Percentiles rank a stretch among this genome's conserved stretches.
phyloP scores from a whole-genome alignment of 1,140 invertebrate genomes.

The Harlomillsia oculata region DNA sequence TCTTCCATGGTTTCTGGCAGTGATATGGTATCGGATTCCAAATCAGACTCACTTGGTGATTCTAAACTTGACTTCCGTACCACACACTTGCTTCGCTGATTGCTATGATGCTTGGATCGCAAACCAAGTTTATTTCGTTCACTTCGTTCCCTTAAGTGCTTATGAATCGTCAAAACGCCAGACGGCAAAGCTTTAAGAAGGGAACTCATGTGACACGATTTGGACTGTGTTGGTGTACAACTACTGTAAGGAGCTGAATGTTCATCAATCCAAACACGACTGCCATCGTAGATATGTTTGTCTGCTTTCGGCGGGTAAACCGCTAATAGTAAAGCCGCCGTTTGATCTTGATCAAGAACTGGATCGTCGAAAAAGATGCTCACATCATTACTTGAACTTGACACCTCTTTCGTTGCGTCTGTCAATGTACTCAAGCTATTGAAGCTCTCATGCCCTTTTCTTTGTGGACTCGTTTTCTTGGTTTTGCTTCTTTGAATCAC shows the following conservation, averaged over 20 bases:
- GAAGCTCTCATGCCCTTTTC: neutral
- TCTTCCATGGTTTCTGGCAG: conserved; percentile 7
- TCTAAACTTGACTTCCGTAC: neutral
- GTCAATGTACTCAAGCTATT: neutral
- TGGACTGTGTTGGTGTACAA: conserved; percentile 26
- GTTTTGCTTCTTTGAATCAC: conserved; percentile 11
- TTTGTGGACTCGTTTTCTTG: neutral
- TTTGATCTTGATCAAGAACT: conserved; percentile 19
- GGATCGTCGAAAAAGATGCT: conserved; percentile 17
- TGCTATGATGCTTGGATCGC: no score
- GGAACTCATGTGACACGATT: conserved; percentile 21
- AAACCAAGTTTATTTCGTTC: neutral
- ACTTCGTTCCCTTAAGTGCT: neutral
- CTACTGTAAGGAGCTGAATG: conserved; percentile 29
- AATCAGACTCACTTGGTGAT: neutral
- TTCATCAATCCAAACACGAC: conserved; percentile 29
- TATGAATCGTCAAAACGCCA: neutral
- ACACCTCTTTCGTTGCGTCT: neutral
- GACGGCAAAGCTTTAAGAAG: conserved; percentile 16
- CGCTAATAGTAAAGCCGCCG: conserved; percentile 15
- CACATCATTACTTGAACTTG: neutral
- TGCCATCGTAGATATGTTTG: conserved; percentile 31
- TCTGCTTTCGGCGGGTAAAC: conserved; percentile 30
- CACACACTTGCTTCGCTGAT: neutral
- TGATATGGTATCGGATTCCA: conserved; percentile 1